Evolutionary conservation across 2,797 vertebrate genomes (phyloP), one percentile per base, ranked within the genome.

Genomic region (Coregonus ussuriensis): DNA sequence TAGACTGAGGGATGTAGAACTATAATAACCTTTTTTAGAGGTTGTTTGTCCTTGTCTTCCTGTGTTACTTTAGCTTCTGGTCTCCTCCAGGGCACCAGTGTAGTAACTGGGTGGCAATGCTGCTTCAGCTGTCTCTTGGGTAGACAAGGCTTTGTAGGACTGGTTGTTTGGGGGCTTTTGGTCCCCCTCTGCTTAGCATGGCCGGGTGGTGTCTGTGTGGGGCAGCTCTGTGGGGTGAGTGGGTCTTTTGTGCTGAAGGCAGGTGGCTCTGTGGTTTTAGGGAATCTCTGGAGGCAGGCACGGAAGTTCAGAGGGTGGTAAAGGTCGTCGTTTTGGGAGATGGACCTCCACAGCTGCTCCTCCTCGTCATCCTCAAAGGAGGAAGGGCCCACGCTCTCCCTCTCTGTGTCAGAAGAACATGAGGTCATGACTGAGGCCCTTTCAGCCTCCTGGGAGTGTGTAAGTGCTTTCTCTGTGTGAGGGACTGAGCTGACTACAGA

Each of bases 251-350:
- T 21, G 47, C 41, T 1, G 25, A 53, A 52, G 56, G 76, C 31
- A n/a, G 71, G 63, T 18, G 69, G 52, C 37, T 6, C 74, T 3
- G 41, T 1, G n/a, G 56, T 1, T 6, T 79, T 4, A 2, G 77
- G 67, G 52, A 88, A 72, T 77, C 83, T 92, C 74, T 86, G 86
- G 33, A 93, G 84, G 54, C 85, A 84, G 74, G 92, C 93, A 79
- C 88, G 84, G 52, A 95, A 95, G 86, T 94, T 94, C 25, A 95
- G 82, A 0, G 94, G 95, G 83, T 95, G 94, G 76, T 93, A 95
- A 0, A 94, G 94, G 85, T 95, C 94, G 0, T 92, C 74, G 2
- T 78, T 88, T 51, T 66, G 79, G 63, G 81, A 74, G 13, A 95
- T 90, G 11, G 89, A 89, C 18, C 82, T 89, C 94, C 94, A 95